A percentile compares a stretch with the other conserved stretches of the same genome.
Evolutionary conservation across 2,113 vertebrate species (phyloP).

Genomic region (Caranx ignobilis): DNA sequence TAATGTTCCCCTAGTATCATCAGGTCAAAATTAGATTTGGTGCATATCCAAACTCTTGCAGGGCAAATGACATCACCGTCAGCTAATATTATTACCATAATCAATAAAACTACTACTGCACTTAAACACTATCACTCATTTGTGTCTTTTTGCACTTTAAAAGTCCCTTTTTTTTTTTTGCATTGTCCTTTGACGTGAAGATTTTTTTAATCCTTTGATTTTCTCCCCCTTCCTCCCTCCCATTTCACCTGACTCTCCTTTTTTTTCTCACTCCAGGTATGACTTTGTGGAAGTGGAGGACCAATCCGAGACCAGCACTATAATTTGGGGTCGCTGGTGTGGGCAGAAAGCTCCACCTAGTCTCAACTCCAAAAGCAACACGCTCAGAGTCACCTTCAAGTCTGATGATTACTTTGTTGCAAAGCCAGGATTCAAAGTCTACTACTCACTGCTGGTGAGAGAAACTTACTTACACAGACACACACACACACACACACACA

Average conservation of each 20-base stretch:
- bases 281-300: slow-evolving; percentile 98
- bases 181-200: background rate
- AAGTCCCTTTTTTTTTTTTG: background rate
- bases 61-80: background rate
- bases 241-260: slow-evolving; percentile 1
- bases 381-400: slow-evolving; percentile 95
- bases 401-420: slow-evolving; percentile 97
- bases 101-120: background rate
- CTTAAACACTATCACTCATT: background rate
- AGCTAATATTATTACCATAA: background rate
- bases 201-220: background rate
- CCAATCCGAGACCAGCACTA: slow-evolving; percentile 89
- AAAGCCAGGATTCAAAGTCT: slow-evolving; percentile 96
- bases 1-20: background rate
- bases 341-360: slow-evolving; percentile 91
- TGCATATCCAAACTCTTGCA: background rate
- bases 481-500: slow-evolving; percentile 13
- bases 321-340: slow-evolving; percentile 96
- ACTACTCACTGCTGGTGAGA: slow-evolving; percentile 94
- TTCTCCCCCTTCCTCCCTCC: background rate
- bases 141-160: background rate
- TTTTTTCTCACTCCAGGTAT: slow-evolving; percentile 84
- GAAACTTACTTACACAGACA: background rate
- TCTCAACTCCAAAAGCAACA: slow-evolving; percentile 92
- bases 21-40: too few relatives aligned